These are phyloP conservation scores for Macropodus opercularis DNA, from an alignment of 2,797 vertebrate genomes.

Conservation along the genomic window DNA sequence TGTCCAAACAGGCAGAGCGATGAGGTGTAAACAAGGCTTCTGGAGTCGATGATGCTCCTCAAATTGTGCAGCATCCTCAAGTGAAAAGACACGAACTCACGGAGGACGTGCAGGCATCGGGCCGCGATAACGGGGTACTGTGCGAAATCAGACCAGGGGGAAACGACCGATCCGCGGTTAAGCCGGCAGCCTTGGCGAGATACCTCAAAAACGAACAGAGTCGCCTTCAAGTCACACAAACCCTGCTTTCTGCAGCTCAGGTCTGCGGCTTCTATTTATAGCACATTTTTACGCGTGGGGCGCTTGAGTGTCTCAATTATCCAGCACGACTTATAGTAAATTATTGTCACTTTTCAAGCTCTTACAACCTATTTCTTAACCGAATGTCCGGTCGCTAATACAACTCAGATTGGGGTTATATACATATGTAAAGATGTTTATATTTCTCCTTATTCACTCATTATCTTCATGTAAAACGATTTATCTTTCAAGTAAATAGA, in stretches of 20 bases:
- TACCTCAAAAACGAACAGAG: constrained; percentile 79
- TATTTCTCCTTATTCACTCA: not conserved
- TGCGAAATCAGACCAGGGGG: constrained; percentile 63
- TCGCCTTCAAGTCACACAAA: constrained; percentile 80
- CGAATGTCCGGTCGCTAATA: constrained; percentile 3
- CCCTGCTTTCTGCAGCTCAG: constrained; percentile 72
- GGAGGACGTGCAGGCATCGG: constrained; percentile 10
- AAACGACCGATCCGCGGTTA: constrained; percentile 82
- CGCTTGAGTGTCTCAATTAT: constrained; percentile 76
- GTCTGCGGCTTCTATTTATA: constrained; percentile 81
- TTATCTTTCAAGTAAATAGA: not conserved
- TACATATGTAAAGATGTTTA: not conserved
- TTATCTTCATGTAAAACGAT: not conserved
- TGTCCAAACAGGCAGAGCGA: constrained; percentile 38
- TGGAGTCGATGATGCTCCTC: constrained; percentile 16
- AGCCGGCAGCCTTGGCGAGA: constrained; percentile 82
- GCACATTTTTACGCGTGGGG: constrained; percentile 69
- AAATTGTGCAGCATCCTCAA: constrained; percentile 21
- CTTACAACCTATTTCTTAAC: constrained; percentile 21
- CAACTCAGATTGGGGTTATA: constrained; percentile 8
- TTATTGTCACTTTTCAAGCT: constrained; percentile 71
- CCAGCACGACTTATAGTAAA: constrained; percentile 62
- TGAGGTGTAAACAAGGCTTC: constrained; percentile 42
- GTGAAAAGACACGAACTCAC: constrained; percentile 1
- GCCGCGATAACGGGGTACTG: constrained; percentile 73